Percentiles rank a stretch among this genome's conserved stretches.
Evolutionary conservation across 2,797 vertebrate genomes (phyloP).

Genomic region (Agapornis canus): DNA sequence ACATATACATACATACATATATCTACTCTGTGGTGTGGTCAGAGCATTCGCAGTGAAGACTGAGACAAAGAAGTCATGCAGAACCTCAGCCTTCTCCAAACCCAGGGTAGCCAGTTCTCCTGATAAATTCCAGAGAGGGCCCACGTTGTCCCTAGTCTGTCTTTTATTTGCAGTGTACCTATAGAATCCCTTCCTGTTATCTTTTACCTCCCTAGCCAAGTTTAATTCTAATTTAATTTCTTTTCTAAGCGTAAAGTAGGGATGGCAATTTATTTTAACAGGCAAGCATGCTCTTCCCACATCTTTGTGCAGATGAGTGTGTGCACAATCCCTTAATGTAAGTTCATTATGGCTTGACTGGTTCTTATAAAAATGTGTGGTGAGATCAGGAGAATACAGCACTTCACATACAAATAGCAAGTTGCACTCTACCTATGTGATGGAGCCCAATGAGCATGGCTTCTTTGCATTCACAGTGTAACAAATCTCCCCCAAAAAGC

Average conservation of each 20-base stretch:
- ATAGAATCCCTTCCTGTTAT: neutral
- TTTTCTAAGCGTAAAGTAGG: neutral
- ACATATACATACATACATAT: too few species aligned
- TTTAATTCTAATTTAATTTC: neutral
- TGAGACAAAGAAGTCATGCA: neutral
- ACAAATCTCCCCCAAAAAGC: neutral
- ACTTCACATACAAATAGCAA: neutral
- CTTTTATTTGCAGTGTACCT: neutral
- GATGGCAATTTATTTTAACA: neutral
- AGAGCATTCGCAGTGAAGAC: too few species aligned
- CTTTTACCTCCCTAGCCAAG: neutral
- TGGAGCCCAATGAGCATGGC: neutral
- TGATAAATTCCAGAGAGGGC: neutral
- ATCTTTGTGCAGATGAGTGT: neutral
- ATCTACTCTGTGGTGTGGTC: too few species aligned
- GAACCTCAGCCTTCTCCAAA: neutral
- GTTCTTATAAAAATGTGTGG: neutral
- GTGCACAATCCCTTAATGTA: neutral
- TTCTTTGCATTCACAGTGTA: neutral
- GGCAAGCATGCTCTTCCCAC: neutral
- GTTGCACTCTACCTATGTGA: neutral
- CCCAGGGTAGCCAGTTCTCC: neutral
- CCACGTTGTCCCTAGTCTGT: neutral
- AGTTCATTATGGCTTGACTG: neutral
- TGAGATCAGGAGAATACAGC: neutral